Conservation (phyloP, 2,888 invertebrate genomes). For the Aelia acuminata region DNA sequence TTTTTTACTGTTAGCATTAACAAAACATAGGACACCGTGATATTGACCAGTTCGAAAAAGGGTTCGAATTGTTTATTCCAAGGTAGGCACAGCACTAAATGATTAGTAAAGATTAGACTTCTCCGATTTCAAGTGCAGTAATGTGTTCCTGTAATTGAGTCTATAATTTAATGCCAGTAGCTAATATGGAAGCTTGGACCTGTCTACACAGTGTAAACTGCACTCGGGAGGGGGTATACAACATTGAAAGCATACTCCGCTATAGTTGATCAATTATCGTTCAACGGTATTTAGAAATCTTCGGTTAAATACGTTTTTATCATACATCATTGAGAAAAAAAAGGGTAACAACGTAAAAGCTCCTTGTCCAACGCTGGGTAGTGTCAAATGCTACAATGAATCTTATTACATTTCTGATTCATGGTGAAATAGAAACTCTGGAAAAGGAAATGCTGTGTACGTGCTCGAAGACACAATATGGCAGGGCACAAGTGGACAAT, state of each 20-base stretch:
- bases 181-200: constrained; percentile 20
- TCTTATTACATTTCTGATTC: constrained; percentile 2
- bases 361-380: background rate
- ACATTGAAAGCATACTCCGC: background rate
- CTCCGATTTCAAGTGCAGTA: constrained; percentile 25
- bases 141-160: constrained; percentile 28
- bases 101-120: constrained; percentile 14
- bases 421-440: background rate
- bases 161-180: constrained; percentile 25
- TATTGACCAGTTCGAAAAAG: background rate
- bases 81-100: background rate
- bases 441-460: constrained; percentile 12
- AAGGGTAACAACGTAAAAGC: background rate
- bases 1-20: background rate
- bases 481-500: constrained; percentile 26
- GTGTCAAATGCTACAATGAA: background rate
- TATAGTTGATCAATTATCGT: background rate
- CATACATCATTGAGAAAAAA: background rate
- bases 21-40: background rate
- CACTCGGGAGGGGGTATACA: background rate
- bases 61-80: background rate
- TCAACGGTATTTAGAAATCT: background rate
- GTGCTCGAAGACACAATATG: constrained; percentile 43
- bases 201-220: constrained; percentile 13
- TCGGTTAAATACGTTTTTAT: background rate